These are phyloP conservation scores for Urosaurus nigricauda DNA, from an alignment of 2,797 vertebrate genomes.

Conservation along the genomic window DNA sequence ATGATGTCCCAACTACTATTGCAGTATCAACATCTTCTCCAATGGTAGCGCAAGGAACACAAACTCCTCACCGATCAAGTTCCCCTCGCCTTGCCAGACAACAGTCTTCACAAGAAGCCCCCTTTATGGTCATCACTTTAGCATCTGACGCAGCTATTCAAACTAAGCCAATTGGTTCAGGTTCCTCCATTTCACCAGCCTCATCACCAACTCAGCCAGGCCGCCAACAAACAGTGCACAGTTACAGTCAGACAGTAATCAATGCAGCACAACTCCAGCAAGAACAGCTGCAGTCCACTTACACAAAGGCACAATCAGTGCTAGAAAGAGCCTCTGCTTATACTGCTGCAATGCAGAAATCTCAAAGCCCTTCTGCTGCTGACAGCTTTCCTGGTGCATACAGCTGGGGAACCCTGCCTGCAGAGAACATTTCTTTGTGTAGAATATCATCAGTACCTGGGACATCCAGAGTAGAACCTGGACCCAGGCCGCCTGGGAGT, in stretches of 20 bases:
- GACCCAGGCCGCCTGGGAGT: slow-evolving; percentile 81
- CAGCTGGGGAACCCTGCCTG: slow-evolving; percentile 86
- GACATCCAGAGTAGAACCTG: slow-evolving; percentile 87
- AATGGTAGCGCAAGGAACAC: slow-evolving; percentile 87
- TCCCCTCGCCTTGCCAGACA: slow-evolving; percentile 90
- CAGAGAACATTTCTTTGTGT: slow-evolving; percentile 92
- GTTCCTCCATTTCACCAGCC: slow-evolving; percentile 90
- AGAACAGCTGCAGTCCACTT: slow-evolving; percentile 82
- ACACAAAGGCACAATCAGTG: slow-evolving; percentile 76
- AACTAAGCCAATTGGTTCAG: slow-evolving; percentile 87
- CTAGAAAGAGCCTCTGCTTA: slow-evolving; percentile 77
- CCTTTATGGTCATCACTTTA: slow-evolving; percentile 92
- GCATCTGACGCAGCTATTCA: slow-evolving; percentile 87
- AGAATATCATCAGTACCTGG: slow-evolving; percentile 91
- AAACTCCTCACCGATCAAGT: slow-evolving; percentile 83
- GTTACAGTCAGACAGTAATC: slow-evolving; percentile 82
- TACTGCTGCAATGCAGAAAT: slow-evolving; percentile 72
- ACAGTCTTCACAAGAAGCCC: slow-evolving; percentile 90
- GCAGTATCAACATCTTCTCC: slow-evolving; percentile 77
- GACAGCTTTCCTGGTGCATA: slow-evolving; percentile 83
- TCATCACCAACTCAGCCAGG: slow-evolving; percentile 89
- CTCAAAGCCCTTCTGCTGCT: slow-evolving; percentile 78
- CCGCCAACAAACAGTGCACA: slow-evolving; percentile 84
- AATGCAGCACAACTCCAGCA: slow-evolving; percentile 82
- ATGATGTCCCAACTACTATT: slow-evolving; percentile 75